Evolutionary conservation across 64 coral and sea anemone species (phyloP).

Genomic region (Stichodactyla helianthus): DNA sequence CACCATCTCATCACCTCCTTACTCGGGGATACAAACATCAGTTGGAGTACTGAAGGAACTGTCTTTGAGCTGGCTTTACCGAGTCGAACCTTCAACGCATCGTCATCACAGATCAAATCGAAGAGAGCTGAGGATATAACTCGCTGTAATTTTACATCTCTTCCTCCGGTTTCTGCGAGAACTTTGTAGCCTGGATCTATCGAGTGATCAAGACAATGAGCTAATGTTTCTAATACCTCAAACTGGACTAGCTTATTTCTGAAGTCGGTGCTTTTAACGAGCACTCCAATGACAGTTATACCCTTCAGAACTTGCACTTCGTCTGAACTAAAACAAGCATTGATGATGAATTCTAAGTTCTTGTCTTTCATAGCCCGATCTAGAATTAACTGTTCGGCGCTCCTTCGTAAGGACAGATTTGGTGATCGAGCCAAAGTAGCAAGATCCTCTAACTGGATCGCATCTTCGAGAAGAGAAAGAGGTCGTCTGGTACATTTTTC

Average conservation of each 20-base stretch:
- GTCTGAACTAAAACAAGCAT: conserved; percentile 42
- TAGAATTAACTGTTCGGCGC: conserved; percentile 72
- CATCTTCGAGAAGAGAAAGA: conserved; percentile 53
- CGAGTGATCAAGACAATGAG: conserved; percentile 61
- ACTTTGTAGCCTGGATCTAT: conserved; percentile 46
- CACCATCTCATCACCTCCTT: conserved; percentile 88
- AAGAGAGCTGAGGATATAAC: conserved; percentile 65
- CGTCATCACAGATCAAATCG: conserved; percentile 84
- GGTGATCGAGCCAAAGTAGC: conserved; percentile 63
- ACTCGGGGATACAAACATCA: conserved; percentile 64
- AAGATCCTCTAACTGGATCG: conserved; percentile 50
- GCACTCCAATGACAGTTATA: conserved; percentile 57
- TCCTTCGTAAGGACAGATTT: conserved; percentile 63
- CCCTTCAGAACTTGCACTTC: conserved; percentile 81
- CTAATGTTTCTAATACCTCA: conserved; percentile 60
- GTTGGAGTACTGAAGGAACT: conserved; percentile 40
- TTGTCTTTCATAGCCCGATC: conserved; percentile 71
- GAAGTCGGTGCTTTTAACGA: conserved; percentile 67
- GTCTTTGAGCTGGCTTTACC: conserved; percentile 41
- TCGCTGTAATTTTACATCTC: conserved; percentile 65
- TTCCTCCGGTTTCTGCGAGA: conserved; percentile 51
- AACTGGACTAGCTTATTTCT: conserved; percentile 43
- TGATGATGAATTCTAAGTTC: conserved; percentile 66
- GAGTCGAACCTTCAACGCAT: conserved; percentile 48
- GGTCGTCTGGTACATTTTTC: conserved; percentile 78